Evolutionary conservation across 2,113 vertebrate species (phyloP).

Genomic region (Upupa epops): DNA sequence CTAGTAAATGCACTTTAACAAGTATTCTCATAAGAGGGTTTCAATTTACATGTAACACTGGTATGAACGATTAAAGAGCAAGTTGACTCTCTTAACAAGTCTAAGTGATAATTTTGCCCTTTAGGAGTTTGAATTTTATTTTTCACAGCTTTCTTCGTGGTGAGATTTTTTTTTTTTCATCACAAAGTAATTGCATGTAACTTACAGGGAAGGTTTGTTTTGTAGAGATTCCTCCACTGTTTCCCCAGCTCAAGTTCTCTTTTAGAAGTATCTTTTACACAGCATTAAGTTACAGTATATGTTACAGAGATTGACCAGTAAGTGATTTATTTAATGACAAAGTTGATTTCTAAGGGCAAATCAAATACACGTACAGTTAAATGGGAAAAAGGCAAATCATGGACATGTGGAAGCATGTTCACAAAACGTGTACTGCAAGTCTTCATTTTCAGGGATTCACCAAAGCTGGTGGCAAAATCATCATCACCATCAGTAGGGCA

Average conservation of each 20-base stretch:
- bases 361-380: constrained; percentile 2
- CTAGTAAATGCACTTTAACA: constrained; percentile 61
- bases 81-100: constrained; percentile 74
- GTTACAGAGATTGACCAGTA: constrained; percentile 58
- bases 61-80: constrained; percentile 61
- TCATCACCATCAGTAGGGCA: neutral
- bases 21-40: constrained; percentile 72
- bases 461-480: neutral
- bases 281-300: constrained; percentile 48
- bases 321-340: constrained; percentile 50
- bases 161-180: constrained; percentile 52
- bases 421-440: neutral
- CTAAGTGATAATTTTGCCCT: constrained; percentile 75
- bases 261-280: constrained; percentile 60
- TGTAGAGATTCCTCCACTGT: neutral
- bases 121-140: constrained; percentile 72
- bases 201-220: neutral
- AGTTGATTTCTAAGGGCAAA: constrained; percentile 48
- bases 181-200: constrained; percentile 46
- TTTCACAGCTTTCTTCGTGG: constrained; percentile 72
- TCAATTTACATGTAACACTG: constrained; percentile 66
- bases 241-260: constrained; percentile 46
- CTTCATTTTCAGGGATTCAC: neutral
- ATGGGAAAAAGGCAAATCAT: neutral
- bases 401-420: neutral